Percentiles rank a stretch among this genome's conserved stretches.
phyloP scores from a whole-genome alignment of 2,888 invertebrate species.

The Hedya salicella region DNA sequence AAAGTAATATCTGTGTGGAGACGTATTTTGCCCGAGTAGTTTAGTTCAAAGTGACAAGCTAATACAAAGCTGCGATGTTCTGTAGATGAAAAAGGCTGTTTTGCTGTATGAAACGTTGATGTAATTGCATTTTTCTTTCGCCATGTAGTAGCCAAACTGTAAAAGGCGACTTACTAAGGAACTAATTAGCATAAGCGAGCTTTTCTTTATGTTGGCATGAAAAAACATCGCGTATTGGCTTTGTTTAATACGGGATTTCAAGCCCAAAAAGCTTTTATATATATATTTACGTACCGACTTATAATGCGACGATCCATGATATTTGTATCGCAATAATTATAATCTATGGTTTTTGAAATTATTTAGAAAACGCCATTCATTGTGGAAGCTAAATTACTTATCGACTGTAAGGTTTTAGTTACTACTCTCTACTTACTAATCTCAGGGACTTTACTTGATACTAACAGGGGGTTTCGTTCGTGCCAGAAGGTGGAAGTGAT shows the following conservation, averaged over 20 bases:
- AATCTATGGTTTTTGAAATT: no score
- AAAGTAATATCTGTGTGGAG: conserved; percentile 16
- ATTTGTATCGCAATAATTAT: no score
- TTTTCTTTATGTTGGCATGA: neutral
- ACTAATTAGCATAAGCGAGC: neutral
- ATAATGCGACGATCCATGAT: neutral
- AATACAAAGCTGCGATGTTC: conserved; percentile 22
- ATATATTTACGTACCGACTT: neutral
- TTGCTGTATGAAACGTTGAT: conserved; percentile 10
- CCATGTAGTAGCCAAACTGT: neutral
- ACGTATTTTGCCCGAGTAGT: conserved; percentile 9
- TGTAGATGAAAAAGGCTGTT: conserved; percentile 2
- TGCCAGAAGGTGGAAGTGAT: no score
- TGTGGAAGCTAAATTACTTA: no score
- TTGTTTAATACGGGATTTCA: neutral
- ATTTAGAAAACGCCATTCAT: no score
- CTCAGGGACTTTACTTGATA: no score
- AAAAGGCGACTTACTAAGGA: conserved; percentile 12
- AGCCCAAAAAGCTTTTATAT: neutral
- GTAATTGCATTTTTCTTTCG: conserved; percentile 14
- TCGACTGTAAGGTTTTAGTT: no score
- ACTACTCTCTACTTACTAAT: no score
- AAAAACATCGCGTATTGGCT: neutral
- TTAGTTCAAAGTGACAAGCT: conserved; percentile 27
- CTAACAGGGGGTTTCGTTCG: no score